These are phyloP conservation scores for Neosalanx taihuensis DNA, from an alignment of 2,797 vertebrate genomes.

Conservation along the genomic window DNA sequence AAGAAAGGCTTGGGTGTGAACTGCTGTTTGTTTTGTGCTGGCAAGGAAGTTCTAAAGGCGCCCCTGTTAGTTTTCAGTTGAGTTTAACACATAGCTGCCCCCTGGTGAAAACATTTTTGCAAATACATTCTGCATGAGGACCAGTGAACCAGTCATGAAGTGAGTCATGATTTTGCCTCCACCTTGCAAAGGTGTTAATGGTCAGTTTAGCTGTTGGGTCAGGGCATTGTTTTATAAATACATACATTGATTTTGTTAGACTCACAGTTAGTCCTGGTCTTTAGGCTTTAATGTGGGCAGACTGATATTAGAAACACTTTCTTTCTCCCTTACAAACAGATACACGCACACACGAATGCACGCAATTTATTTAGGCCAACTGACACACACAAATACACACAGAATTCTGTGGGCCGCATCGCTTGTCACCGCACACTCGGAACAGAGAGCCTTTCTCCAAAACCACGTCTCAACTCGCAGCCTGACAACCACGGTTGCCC, in stretches of 20 bases:
- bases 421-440: neutral
- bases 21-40: neutral
- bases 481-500: neutral
- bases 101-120: neutral
- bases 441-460: neutral
- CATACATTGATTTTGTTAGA: neutral
- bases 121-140: neutral
- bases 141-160: neutral
- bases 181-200: neutral
- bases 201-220: neutral
- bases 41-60: neutral
- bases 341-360: conserved; percentile 1
- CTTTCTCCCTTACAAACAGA: neutral
- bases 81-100: neutral
- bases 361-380: conserved; percentile 3
- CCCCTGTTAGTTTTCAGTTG: neutral
- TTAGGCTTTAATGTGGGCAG: neutral
- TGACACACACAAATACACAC: conserved; percentile 19
- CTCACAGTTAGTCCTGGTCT: neutral
- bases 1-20: neutral
- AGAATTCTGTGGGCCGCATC: conserved; percentile 12
- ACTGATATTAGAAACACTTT: neutral
- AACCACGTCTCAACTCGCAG: neutral
- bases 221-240: too few relatives aligned
- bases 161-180: neutral